Evolutionary conservation across 1,140 invertebrate genomes (phyloP).

Genomic region (Procambarus virginalis): DNA sequence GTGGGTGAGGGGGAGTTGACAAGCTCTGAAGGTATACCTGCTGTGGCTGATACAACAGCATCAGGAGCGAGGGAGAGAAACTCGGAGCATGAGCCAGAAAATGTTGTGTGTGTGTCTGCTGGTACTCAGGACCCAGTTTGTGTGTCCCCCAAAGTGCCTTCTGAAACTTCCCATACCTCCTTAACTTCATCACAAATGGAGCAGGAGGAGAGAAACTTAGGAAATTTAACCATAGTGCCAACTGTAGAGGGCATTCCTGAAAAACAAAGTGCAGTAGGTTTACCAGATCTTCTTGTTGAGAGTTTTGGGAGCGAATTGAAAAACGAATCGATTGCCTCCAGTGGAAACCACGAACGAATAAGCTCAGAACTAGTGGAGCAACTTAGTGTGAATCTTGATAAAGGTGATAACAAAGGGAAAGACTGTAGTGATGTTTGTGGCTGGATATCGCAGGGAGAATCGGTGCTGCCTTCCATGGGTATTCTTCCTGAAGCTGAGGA

Average conservation of each 20-base stretch:
- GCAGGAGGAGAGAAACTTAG: constrained; percentile 42
- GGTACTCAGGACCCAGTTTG: constrained; percentile 41
- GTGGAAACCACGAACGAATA: constrained; percentile 25
- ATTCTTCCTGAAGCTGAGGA: constrained; percentile 52
- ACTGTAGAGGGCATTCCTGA: constrained; percentile 36
- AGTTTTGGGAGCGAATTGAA: constrained; percentile 18
- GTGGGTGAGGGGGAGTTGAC: constrained; percentile 19
- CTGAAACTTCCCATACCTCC: constrained; percentile 24
- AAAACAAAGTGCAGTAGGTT: constrained; percentile 23
- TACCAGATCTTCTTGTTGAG: constrained; percentile 42
- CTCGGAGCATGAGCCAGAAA: constrained; percentile 12
- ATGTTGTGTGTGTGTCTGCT: neutral
- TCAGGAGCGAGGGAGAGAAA: neutral
- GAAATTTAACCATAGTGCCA: constrained; percentile 48
- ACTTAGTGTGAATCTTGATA: constrained; percentile 20
- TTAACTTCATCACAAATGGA: constrained; percentile 41
- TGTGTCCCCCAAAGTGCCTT: constrained; percentile 52
- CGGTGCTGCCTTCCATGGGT: constrained; percentile 58
- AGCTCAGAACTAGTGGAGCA: constrained; percentile 17
- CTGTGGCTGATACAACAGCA: constrained; percentile 13
- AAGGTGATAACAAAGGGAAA: constrained; percentile 14
- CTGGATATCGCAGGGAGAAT: constrained; percentile 42
- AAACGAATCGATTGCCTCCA: neutral
- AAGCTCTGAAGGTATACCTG: constrained; percentile 5
- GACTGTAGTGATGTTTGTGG: constrained; percentile 49